Base-by-base conservation (phyloP, 2,113 vertebrate genomes). In the Pseudorhombus dupliciocellatus region DNA sequence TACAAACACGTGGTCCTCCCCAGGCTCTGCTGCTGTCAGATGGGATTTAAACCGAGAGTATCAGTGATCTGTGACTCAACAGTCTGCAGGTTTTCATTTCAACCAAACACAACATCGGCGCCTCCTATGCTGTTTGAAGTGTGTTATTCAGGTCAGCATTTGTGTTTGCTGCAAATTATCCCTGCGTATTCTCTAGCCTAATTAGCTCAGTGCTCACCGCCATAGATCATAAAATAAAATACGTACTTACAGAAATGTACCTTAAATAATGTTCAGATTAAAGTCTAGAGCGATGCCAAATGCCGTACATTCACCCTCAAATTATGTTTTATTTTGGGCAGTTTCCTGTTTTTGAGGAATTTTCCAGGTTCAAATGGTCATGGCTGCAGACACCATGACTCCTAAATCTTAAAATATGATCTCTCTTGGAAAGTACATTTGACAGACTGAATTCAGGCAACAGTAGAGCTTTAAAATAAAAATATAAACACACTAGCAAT, bases 1-100 rank as follows among this genome's bases (percentile, higher is more conserved):
- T 74, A 72, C 78, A 84, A 66, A 73, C 53, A 31, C 5, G 5
- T 24, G 65, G 53, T 56, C 57, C 28, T 65, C 68, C 75, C 58
- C 26, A 15, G 73, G 68, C 81, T 51, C 12, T 4, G 64, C 62
- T 72, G 63, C 74, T 81, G 77, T 84, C 81, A 73, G 42, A 42
- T 58, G 59, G 77, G 66, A 75, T 80, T 53, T 71, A 46, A 73
- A 28, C 54, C 28, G 50, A 69, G 61, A 53, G 67, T 62, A 51
- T 53, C 22, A 37, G 50, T 63, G 67, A 67, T 63, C 60, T 30
- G 52, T 79, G 74, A 78, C 81, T 66, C 67, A 60, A 77, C 70
- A 28, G 54, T 61, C 24, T 72, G 74, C 67, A 62, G 69, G 55
- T 66, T 66, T 70, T 68, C 21, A 22, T 66, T 58, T 40, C 51